Base-by-base conservation (phyloP, 2,113 vertebrate species). In the Bubo bubo region DNA sequence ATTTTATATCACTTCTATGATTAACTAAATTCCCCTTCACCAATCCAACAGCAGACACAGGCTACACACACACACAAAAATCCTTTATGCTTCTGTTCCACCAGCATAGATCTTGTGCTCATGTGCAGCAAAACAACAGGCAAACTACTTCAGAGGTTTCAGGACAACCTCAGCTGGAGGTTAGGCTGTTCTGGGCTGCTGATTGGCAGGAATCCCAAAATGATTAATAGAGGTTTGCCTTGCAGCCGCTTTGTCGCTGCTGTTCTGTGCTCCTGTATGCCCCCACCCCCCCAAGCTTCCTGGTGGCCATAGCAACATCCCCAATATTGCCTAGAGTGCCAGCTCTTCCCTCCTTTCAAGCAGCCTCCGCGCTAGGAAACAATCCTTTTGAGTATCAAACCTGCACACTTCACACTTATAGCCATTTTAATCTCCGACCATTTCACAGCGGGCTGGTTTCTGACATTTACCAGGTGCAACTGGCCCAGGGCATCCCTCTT, bases 231-330 rank as follows among this genome's bases (percentile, higher is more conserved):
- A 59, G 15, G 9, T 55, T 88, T 76, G 18, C 41, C 45, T 66
- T 88, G 55, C 88, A 85, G 73, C 50, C 4, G 1, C 39, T 15
- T 3, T n/a, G 4, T 58, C 5, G 6, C 35, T 37, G 12, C 4
- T 35, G 5, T 59, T 43, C 34, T 73, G 18, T 10, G 9, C 68
- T 90, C 52, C 43, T 10, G 1, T 5, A 6, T 22, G 12, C 9
- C 3, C 39, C 13, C 19, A 27, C 32, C 10, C 58, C 58, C 47
- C 45, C 1, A 10, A 12, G 26, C 76, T 56, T 15, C 9, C 28
- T 2, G 14, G 86, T 91, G 86, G 43, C 91, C 91, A 94, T 94
- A 82, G 93, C 91, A 93, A 91, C 86, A 79, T 68, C 45, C 37
- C 50, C 45, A 66, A 1, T 22, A 24, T 1, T 8, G 5, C 70